Base-by-base conservation (phyloP, 2,113 vertebrate genomes). In the Sminthopsis crassicaudata region DNA sequence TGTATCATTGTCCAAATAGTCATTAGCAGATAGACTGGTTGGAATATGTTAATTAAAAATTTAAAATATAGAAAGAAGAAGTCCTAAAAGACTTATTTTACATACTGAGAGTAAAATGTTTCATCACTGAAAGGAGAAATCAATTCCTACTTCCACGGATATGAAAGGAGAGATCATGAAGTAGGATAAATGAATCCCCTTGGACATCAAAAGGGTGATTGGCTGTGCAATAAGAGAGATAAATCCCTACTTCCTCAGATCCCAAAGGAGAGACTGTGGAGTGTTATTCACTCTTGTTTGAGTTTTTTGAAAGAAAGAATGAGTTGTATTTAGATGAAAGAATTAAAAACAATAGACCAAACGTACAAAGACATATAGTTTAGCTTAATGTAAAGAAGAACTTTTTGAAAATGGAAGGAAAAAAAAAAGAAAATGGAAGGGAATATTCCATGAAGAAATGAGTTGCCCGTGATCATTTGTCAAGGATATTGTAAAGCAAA, bases 1-100 rank as follows among this genome's bases (percentile, higher is more conserved):
- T 97, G 97, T 95, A 96, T 97, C 97, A 96, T 95, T 96, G 97
- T 98, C 95, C 97, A 97, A 97, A 97, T 98, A 97, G 96, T 97
- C 97, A 97, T 98, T 98, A 97, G 92, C 95, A 95, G 96, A 95
- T 96, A 97, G 95, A 97, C 97, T 91, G 95, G 93, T 94, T 96
- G 95, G 96, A 96, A 95, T 96, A 94, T 97, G 96, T 97, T 97
- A 96, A 97, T 97, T 97, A 97, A 97, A 97, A 94, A 96, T 97
- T 96, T 93, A 97, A 93, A 96, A 96, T 57, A 16, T 51, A 90
- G 22, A 90, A 54, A 92, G 84, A 94, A 94, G 95, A 92, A 95
- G 96, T 95, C 88, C 95, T 95, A 92, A 93, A 46, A 90, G 46
- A 91, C 57, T 94, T 89, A 51, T 95, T 95, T 97, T 95, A 89